These are phyloP conservation scores for Hylaeus volcanicus DNA, from an alignment of 1,140 invertebrate species.

Conservation along the genomic window DNA sequence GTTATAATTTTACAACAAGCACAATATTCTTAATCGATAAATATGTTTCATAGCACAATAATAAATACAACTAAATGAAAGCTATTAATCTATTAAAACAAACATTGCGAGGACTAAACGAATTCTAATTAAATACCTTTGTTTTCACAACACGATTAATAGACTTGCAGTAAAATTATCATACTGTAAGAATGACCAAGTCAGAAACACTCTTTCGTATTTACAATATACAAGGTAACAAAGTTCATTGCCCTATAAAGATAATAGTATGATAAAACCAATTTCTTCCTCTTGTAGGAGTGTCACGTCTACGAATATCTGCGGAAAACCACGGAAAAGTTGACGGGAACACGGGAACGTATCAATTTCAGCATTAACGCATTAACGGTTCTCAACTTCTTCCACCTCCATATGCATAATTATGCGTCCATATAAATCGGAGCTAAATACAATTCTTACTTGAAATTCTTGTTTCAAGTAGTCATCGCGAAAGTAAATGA, in stretches of 20 bases:
- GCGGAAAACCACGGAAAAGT: too few species aligned
- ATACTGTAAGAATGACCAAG: neutral
- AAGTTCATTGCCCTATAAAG: conserved; percentile 6
- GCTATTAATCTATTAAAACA: neutral
- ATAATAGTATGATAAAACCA: conserved; percentile 1
- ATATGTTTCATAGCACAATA: neutral
- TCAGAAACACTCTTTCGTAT: neutral
- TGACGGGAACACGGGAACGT: neutral
- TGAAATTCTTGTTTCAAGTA: too few species aligned
- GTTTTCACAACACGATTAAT: neutral
- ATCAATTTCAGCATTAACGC: neutral
- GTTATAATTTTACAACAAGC: neutral
- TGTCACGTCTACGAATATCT: neutral
- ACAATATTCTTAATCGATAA: neutral
- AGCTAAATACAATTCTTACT: too few species aligned
- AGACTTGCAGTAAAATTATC: neutral
- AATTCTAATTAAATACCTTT: conserved; percentile 10
- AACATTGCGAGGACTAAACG: neutral
- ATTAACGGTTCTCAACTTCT: conserved; percentile 11
- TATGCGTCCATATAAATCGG: too few species aligned
- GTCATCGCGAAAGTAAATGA: too few species aligned
- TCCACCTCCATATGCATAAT: neutral
- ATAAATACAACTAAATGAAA: neutral
- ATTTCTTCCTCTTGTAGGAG: neutral
- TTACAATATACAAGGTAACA: neutral